A percentile compares a stretch with the other conserved stretches of the same genome.
These are phyloP conservation scores for Sesamia nonagrioides DNA, from an alignment of 1,140 invertebrate genomes.

Conservation along the genomic window DNA sequence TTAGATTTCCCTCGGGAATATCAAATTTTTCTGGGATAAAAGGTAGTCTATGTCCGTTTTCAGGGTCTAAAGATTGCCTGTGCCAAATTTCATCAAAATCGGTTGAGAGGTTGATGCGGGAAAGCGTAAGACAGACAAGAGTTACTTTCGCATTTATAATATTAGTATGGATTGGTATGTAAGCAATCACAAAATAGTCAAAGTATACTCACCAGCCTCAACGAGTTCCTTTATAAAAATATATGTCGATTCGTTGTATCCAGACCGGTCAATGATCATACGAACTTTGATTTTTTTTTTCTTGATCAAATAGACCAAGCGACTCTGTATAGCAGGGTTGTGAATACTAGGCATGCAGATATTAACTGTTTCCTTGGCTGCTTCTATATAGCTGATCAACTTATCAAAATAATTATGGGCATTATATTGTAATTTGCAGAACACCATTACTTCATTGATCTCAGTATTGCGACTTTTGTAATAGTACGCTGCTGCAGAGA, in stretches of 20 bases:
- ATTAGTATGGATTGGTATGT: too few relatives aligned
- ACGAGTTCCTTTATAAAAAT: conserved; percentile 79
- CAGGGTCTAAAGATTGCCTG: too few relatives aligned
- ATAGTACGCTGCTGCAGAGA: conserved; percentile 79
- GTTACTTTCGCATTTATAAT: too few relatives aligned
- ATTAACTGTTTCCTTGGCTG: conserved; percentile 71
- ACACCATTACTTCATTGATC: conserved; percentile 84
- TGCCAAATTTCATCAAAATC: too few relatives aligned
- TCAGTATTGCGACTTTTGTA: conserved; percentile 77
- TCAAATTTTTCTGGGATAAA: too few relatives aligned
- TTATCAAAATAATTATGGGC: conserved; percentile 82
- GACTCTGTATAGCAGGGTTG: conserved; percentile 80
- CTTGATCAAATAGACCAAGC: conserved; percentile 73
- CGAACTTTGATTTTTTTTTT: conserved; percentile 76
- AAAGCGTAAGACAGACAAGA: too few relatives aligned
- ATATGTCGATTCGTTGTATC: conserved; percentile 78
- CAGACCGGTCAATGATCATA: conserved; percentile 77
- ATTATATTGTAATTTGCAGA: conserved; percentile 83
- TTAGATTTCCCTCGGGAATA: too few relatives aligned
- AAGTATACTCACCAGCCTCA: conserved; percentile 71
- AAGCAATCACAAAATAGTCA: neutral
- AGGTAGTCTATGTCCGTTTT: too few relatives aligned
- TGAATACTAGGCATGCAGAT: conserved; percentile 84
- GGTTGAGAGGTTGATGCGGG: too few relatives aligned
- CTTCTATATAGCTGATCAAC: conserved; percentile 78